These are phyloP conservation scores for Thyatira batis DNA, from an alignment of 2,888 invertebrate genomes.

Conservation along the genomic window DNA sequence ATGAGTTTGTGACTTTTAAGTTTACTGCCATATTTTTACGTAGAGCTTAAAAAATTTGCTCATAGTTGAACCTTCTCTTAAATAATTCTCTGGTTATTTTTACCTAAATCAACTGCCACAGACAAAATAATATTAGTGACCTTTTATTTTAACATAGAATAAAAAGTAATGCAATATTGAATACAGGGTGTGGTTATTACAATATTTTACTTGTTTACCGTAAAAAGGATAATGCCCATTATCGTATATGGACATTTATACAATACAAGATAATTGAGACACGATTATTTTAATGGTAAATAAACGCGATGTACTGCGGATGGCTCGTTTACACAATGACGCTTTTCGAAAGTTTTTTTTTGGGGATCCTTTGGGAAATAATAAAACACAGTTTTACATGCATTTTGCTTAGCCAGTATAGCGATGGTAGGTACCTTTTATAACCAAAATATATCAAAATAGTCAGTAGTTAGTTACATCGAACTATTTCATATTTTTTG, in stretches of 20 bases:
- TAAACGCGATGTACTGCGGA: constrained; percentile 1
- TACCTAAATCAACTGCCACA: no score
- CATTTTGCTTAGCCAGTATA: no score
- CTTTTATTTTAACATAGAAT: not conserved
- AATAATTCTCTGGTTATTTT: no score
- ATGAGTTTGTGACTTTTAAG: not conserved
- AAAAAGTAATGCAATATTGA: not conserved
- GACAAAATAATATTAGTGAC: no score
- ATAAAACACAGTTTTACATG: no score
- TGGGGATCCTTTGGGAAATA: not conserved
- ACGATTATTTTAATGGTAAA: constrained; percentile 2
- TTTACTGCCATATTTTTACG: not conserved
- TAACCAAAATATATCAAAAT: no score
- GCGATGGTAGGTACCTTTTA: no score
- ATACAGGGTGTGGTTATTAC: not conserved
- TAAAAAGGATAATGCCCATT: not conserved
- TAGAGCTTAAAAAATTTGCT: no score
- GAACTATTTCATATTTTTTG: no score
- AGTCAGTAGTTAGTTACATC: no score
- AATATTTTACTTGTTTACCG: not conserved
- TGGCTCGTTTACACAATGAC: not conserved
- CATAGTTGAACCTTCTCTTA: no score
- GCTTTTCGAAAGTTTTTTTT: not conserved
- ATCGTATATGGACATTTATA: not conserved
- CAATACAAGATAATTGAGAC: not conserved